Base-by-base conservation (phyloP, 2,888 invertebrate species). In the Meteorus cinctellus region DNA sequence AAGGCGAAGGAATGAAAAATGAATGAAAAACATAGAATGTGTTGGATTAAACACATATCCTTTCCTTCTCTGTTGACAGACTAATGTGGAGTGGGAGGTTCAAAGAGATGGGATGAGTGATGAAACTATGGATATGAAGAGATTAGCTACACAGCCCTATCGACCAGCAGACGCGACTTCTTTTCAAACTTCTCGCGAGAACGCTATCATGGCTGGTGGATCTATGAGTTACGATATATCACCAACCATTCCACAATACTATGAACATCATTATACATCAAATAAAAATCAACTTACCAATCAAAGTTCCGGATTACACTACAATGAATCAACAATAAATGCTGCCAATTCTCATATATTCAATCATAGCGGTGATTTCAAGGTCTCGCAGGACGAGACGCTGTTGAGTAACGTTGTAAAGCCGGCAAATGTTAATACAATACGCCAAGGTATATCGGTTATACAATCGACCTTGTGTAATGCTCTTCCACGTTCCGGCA, bases 41-140 rank as follows among this genome's bases (percentile, higher is more conserved):
- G 87, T 86, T 83, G 83, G 81, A 87, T 87, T 86, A 87, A 86
- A 85, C 86, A 86, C 84, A 86, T 82, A 90, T 92, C 92, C 92
- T 92, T 92, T 92, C 92, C 92, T 92, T 92, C 92, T 93, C 92
- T 93, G 92, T 93, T 92, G 92, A 92, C 93, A 93, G 93, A 92
- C 90, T 84, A 89, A 87, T 89, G 83, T 87, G 89, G 89, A 90
- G 90, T 90, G 91, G 91, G 91, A 90, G 86, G 82, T 86, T 85
- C 86, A 85, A 78, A 90, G 90, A 88, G 90, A 89, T 87, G 85
- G 88, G 88, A 89, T 88, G 86, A 87, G 86, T 86, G 90, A 90
- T 87, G 86, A 89, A 86, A 87, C 86, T 84, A 83, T 85, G 86
- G 87, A 86, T 85, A 82, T 83, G 81, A 84, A 84, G 84, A 83